Base-by-base conservation (phyloP, 2,888 invertebrate species). In the Theodoxus fluviatilis region DNA sequence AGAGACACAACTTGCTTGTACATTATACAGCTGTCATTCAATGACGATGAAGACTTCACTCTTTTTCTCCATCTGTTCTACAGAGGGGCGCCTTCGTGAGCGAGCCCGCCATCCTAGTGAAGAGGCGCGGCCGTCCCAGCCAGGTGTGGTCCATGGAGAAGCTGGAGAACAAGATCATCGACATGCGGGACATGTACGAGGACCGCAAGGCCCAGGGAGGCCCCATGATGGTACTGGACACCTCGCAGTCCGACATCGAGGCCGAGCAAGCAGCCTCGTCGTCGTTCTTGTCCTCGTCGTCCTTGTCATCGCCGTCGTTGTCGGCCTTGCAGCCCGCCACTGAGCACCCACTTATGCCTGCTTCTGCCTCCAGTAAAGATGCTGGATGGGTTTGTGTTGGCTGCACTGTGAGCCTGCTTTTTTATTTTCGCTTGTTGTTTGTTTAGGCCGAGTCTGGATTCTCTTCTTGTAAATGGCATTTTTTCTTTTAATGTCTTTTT, bases 101-200 rank as follows among this genome's bases (percentile, higher is more conserved):
- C 79, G 98, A 99, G 86, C 98, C 99, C 7, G 98, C 98, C 0
- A 97, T 99, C 84, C 91, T 97, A 86, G 97, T 98, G 52, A 83
- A 83, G 68, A 91, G 96, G 59, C 89, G 89, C 74, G 91, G 92
- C 22, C 92, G 93, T 83, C 93, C 93, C 74, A 94, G 93, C 79
- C 98, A 98, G 88, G 94, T 98, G 73, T 98, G 98, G 98, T 94
- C 95, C 9, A 95, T 98, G 94, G 98, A 98, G 88, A 98, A 98
- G 88, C 90, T 99, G 79, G 98, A 98, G 89, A 97, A 98, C 89
- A 97, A 98, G 88, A 90, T 99, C 73, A 94, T 98, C 73, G 98
- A 98, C 89, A 98, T 99, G 98, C 90, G 98, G 68, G 98, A 99
- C 81, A 92, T 97, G 91, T 98, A 97, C 89, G 94, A 95, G 86